A percentile compares a stretch with the other conserved stretches of the same genome.
phyloP scores from a whole-genome alignment of 2,113 vertebrate genomes.

The Lophochroa leadbeateri region DNA sequence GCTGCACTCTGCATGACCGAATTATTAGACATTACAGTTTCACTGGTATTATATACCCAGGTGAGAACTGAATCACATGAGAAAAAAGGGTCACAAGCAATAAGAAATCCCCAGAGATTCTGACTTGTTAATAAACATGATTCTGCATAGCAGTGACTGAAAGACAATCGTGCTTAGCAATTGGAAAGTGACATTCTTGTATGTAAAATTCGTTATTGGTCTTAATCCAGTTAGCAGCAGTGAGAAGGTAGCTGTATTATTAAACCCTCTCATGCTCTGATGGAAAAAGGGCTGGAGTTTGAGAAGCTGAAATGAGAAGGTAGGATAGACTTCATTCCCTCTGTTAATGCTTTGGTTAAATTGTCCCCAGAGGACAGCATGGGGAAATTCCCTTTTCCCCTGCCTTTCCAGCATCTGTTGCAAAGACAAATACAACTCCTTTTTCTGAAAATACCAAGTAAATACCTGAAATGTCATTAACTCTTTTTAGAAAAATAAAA shows the following conservation, averaged over 20 bases:
- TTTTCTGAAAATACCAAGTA: neutral
- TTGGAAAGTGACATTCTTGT: neutral
- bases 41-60: neutral
- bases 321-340: neutral
- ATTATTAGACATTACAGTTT: neutral
- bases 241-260: neutral
- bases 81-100: neutral
- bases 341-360: neutral
- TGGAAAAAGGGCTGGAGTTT: neutral
- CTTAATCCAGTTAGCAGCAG: neutral
- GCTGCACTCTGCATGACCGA: neutral
- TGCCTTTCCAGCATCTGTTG: neutral
- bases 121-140: neutral
- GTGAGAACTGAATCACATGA: neutral
- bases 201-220: neutral
- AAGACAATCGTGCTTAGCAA: neutral
- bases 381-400: neutral
- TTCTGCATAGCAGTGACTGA: neutral
- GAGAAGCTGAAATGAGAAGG: neutral
- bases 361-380: neutral
- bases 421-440: neutral
- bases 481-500: neutral
- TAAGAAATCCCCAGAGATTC: neutral
- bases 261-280: neutral
- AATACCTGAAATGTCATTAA: neutral